Base-by-base conservation (phyloP, 2,888 invertebrate genomes). In the Gnatocerus cornutus region DNA sequence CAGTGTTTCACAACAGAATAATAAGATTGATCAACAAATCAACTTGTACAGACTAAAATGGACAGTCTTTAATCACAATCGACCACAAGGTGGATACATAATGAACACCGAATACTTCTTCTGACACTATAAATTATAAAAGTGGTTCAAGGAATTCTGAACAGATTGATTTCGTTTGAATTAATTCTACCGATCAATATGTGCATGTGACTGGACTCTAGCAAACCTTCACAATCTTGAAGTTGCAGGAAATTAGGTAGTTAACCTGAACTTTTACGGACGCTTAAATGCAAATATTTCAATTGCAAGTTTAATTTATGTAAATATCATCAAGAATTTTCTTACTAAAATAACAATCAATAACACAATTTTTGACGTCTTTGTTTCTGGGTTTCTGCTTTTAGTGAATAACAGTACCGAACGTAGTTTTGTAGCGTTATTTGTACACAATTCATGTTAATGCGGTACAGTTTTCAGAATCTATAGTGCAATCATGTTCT, bases 401-500 rank as follows among this genome's bases (percentile, higher is more conserved):
- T 48, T 30, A 45, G 33, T 29, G 30, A 9, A 5, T 62, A 62
- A 62, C 62, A 39, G 62, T 52, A 52, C 29, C 27, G 27, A 10
- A 8, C 52, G 52, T 50, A 52, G 37, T 41, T 16, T 41, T 21
- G 29, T 37, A 41, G 10, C 13, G 61, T 46, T 33, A 61, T 61
- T 61, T 61, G 58, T 61, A 61, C 37, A 33, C 50, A 50, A 39
- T 52, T 62, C 62, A 52, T 62, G 52, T 33, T 29, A 37, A 52
- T 41, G 39, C 62, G 10, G 62, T 62, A 62, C 62, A 39, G 62
- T 62, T 62, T 16, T 16, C 29, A 48, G 29, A 39, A 41, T 62
- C 62, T 55, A 53, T 55, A 55, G 55, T 64, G 53, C 55, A 55
- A 52, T 64, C 64, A 64, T 64, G 64, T 55, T 46, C 45, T 46